These are phyloP conservation scores for Tridacna crocea DNA, from an alignment of 2,888 invertebrate species.

Conservation along the genomic window DNA sequence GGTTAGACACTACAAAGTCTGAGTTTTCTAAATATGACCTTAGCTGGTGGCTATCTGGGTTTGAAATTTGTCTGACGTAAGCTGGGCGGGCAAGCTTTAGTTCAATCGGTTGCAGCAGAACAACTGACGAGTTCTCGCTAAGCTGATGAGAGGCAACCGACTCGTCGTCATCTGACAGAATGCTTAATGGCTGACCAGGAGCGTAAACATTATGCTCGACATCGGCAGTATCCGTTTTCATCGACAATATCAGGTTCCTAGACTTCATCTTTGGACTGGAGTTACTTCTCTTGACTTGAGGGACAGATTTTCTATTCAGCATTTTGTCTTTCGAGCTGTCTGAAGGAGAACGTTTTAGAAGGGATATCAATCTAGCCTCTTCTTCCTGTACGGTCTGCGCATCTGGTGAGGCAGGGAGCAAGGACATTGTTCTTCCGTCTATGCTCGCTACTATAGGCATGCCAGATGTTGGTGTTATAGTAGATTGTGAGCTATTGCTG, in stretches of 20 bases:
- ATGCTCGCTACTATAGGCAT: conserved; percentile 75
- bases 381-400: conserved; percentile 40
- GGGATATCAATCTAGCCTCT: conserved; percentile 35
- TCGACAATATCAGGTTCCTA: conserved; percentile 35
- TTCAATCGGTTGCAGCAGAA: conserved; percentile 77
- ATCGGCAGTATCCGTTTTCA: conserved; percentile 34
- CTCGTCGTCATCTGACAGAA: conserved; percentile 76
- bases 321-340: conserved; percentile 59
- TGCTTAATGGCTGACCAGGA: conserved; percentile 33
- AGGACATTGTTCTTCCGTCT: conserved; percentile 79
- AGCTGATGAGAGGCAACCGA: conserved; percentile 74
- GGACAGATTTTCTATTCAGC: conserved; percentile 58
- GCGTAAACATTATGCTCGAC: conserved; percentile 3
- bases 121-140: conserved; percentile 79
- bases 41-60: conserved; percentile 66
- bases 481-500: conserved; percentile 75
- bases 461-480: conserved; percentile 75
- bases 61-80: conserved; percentile 73
- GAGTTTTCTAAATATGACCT: conserved; percentile 60
- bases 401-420: conserved; percentile 67
- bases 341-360: conserved; percentile 62
- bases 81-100: conserved; percentile 74
- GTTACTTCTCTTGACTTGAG: conserved; percentile 65
- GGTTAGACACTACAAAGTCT: conserved; percentile 63
- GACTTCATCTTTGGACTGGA: conserved; percentile 67